phyloP scores from a whole-genome alignment of 2,888 invertebrate species.

The Diplazon laetatorius region DNA sequence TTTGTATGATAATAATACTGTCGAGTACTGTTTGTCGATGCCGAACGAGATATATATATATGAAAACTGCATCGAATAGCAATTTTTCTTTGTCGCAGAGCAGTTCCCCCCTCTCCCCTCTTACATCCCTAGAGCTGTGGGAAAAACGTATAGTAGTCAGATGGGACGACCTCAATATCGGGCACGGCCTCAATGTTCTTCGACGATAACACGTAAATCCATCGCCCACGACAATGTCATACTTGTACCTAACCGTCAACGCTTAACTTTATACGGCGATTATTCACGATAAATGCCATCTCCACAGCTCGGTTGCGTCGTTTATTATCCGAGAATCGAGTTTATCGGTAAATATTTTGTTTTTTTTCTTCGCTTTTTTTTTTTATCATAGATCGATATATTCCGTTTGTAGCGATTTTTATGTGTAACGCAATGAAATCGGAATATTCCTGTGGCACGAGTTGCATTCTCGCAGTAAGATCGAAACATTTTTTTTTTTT shows the following conservation, averaged over 20 bases:
- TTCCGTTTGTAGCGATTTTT: too few species aligned
- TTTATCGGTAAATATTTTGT: conserved; percentile 41
- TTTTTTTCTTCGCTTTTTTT: conserved; percentile 17
- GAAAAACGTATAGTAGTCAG: conserved; percentile 16
- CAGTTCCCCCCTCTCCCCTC: too few species aligned
- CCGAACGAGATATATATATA: conserved; percentile 24
- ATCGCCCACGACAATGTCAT: conserved; percentile 16
- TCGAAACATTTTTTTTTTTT: too few species aligned
- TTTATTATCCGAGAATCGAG: conserved; percentile 26
- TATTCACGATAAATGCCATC: conserved; percentile 35
- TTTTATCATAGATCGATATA: too few species aligned
- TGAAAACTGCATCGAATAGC: conserved; percentile 27
- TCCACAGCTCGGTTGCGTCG: conserved; percentile 10
- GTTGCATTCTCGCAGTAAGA: too few species aligned
- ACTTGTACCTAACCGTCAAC: background rate
- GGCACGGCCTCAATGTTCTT: conserved; percentile 32
- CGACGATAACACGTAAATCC: conserved; percentile 32
- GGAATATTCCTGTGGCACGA: too few species aligned
- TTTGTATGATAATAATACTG: conserved; percentile 45
- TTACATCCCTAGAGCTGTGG: too few species aligned
- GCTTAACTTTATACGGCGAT: conserved; percentile 47
- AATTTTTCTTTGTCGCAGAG: conserved; percentile 38
- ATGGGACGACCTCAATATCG: conserved; percentile 51
- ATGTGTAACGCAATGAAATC: too few species aligned
- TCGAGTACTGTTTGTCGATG: conserved; percentile 31